A percentile compares a stretch with the other conserved stretches of the same genome.
These are phyloP conservation scores for Himantopus leucocephalus DNA, from an alignment of 2,113 vertebrate genomes.

Conservation along the genomic window DNA sequence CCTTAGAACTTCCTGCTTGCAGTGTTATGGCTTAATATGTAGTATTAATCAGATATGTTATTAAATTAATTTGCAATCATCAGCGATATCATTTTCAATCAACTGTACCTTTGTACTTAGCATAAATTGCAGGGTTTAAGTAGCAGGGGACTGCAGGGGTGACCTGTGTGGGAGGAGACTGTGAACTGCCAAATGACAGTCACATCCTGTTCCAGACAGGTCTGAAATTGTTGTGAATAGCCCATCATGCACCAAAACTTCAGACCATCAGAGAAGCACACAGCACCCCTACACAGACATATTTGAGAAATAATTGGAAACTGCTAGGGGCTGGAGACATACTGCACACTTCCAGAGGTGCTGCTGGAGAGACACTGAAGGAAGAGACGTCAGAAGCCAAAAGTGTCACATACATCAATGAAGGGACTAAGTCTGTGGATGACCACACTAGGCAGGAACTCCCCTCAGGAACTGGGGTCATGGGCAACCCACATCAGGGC, in stretches of 20 bases:
- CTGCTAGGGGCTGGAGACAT: neutral
- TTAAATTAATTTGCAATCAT: neutral
- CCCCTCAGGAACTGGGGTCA: too few species aligned
- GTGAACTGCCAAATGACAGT: neutral
- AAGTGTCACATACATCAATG: neutral
- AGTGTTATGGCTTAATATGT: neutral
- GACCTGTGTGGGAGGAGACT: neutral
- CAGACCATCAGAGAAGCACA: neutral
- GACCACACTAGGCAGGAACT: too few species aligned
- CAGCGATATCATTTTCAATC: neutral
- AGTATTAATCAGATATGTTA: neutral
- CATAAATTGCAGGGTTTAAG: neutral
- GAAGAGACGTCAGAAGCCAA: neutral
- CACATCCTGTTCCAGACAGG: neutral
- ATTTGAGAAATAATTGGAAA: neutral
- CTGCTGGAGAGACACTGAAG: neutral
- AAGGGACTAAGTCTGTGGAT: neutral
- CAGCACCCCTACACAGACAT: accelerated
- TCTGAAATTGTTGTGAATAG: neutral
- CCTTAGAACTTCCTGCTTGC: neutral
- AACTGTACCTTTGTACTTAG: neutral
- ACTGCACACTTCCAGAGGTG: neutral
- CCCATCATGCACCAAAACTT: neutral
- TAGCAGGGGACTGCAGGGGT: neutral
- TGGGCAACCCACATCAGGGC: neutral